Base-by-base conservation (phyloP, 2,113 vertebrate species). In the Stigmatopora argus region DNA sequence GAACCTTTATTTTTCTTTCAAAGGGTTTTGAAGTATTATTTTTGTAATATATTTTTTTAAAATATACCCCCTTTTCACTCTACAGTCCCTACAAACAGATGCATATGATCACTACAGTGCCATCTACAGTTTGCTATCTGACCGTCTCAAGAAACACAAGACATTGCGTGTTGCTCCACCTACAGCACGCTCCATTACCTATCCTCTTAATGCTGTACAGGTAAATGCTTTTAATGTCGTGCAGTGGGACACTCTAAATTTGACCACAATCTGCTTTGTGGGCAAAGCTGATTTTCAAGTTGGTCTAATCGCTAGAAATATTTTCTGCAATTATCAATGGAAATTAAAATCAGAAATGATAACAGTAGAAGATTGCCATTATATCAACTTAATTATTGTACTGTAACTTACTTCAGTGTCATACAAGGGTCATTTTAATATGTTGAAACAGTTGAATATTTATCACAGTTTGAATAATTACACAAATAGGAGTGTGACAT, bases 71-170 rank as follows among this genome's bases (percentile, higher is more conserved):
- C 7, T 63, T 55, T 56, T 57, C 35, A 11, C 19, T 57, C n/a
- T 56, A 0, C 57, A 99, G 97, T 98, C 97, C 0, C 73, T 99
- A 56, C 88, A 93, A 62, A 93, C 94, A 0, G 97, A 99, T 4
- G 95, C 94, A 31, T 99, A 99, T 2, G 97, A 99, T 91, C 95
- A 99, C 93, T 98, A 94, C 90, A 98, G 94, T 69, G 97, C 97
- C 69, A 98, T 98, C 90, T 99, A 99, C 90, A 98, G 95, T 85
- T 91, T 99, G 85, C 91, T 99, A 75, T 94, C 95, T 7, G 97
- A 99, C 73, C 94, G 95, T n/a, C 92, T 96, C 64, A 98, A 93
- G 89, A 92, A 94, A 73, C 93, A 98, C 85, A 99, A 99, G 92
- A 95, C 93, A 12, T 88, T 99, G 78, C 93, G 92, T 10, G 90